Evolutionary conservation across 2,888 invertebrate genomes (phyloP).

Genomic region (Octonoba sinensis): DNA sequence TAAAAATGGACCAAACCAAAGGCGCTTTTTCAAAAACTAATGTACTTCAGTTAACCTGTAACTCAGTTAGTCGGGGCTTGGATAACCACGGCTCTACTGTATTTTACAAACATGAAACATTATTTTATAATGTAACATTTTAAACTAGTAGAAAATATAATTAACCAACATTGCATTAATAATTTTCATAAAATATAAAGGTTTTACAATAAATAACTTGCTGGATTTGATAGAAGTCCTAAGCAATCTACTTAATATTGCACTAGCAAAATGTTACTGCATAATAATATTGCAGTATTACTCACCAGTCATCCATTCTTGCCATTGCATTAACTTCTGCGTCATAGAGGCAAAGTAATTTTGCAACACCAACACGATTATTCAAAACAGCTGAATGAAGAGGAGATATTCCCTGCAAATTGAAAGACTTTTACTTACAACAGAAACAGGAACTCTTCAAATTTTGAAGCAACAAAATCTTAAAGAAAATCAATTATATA

Average conservation of each 20-base stretch:
- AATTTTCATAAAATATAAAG: no score
- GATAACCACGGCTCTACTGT: no score
- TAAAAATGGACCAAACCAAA: no score
- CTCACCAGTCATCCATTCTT: slow-evolving; percentile 10
- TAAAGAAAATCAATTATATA: not conserved
- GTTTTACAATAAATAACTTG: no score
- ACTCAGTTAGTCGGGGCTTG: no score
- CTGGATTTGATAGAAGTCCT: not conserved
- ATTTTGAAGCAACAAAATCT: not conserved
- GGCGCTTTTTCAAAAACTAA: no score
- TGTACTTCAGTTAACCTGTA: no score
- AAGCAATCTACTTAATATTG: not conserved
- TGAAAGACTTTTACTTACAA: slow-evolving; percentile 27
- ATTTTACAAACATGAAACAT: no score
- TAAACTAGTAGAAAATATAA: no score
- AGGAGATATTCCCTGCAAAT: slow-evolving; percentile 70
- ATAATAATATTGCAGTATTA: not conserved
- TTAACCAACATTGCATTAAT: no score
- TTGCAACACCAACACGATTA: slow-evolving; percentile 71
- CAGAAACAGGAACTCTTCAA: not conserved
- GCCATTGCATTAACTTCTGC: slow-evolving; percentile 64
- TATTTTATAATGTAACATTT: no score
- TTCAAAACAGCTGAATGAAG: slow-evolving; percentile 72
- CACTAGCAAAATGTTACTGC: not conserved
- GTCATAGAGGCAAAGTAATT: slow-evolving; percentile 70